Base-by-base conservation (phyloP, 1,140 invertebrate species). In the Schlechtendalia chinensis region DNA sequence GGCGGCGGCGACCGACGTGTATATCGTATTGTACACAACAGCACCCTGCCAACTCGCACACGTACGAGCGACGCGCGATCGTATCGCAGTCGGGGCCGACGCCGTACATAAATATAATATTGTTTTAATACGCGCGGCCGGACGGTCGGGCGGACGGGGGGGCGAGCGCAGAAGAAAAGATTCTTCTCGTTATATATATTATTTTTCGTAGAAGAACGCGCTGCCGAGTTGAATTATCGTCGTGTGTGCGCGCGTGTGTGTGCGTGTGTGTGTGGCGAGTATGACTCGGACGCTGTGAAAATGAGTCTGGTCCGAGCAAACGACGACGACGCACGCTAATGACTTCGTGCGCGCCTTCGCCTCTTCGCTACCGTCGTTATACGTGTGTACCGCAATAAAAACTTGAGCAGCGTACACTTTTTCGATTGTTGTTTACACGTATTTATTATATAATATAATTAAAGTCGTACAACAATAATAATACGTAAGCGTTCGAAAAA, bases 401-500 rank as follows among this genome's bases (percentile, higher is more conserved):
- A 72, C 24, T 72, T 54, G 29, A 54, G 24, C 11, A 24, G 10
- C 17, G 24, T 54, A 72, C 69, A n/a, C 50, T 54, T 54, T 71
- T 72, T 72, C 69, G 69, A 54, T 72, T 72, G 69, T 54, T 54
- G 69, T 72, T 72, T 53, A 72, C 14, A 63, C 59, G 59, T 63
- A 32, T 32, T 63, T 63, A 29, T 63, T n/a, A 14, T 58, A 32
- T 29, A 5, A 63, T 24, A 27, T 27, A 12, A 32, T 32, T 39
- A 14, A 8, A 50, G 16, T 14, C 27, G 59, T 10, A 10, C 32
- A 17, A 32, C 16, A 17, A 32, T 63, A 63, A 32, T 19, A 32
- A 19, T 19, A 19, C 1, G 1, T 29, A 63, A 63, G 32, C 29
- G 27, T 29, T 63, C 29, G 29, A 32, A 63, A n/a, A 63, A 32